Evolutionary conservation across 2,888 invertebrate species (phyloP), one percentile per base, ranked within the genome.

Genomic region (Chrysolina oricalcia): DNA sequence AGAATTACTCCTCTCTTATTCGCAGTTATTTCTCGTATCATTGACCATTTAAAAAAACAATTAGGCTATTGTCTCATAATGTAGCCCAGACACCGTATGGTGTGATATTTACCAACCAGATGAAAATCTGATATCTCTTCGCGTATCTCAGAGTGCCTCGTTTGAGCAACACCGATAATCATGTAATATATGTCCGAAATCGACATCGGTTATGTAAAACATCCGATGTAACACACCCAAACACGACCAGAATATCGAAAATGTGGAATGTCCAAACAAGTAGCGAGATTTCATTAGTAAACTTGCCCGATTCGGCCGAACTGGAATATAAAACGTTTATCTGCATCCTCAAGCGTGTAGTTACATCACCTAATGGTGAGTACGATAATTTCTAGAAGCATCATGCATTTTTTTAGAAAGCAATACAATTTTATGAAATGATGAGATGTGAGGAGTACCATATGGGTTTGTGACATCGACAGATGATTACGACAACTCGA

Each of bases 241-340:
- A 67, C 50, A 67, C 50, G 67, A 50, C n/a, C 6, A 50, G 50
- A 67, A 67, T 50, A 67, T 67, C 23, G 67, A 50, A 67, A 67
- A 67, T 50, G 23, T n/a, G 50, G 67, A 50, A 67, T 67, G 67
- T 4, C 67, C 67, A 50, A 59, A 67, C 67, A 50, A 50, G 67
- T 67, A 50, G 67, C 67, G 27, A 35, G 48, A 67, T 67, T 67
- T 48, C 50, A 35, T 67, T 35, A 50, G 67, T 11, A 35, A 17
- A 17, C 27, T 50, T 8, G 50, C 35, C 67, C 48, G 27, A 21
- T 50, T 67, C 13, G 35, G 67, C 17, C 43, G 23, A 27, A 66
- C 21, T 23, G 21, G n/a, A 21, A 15, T 17, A 46, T 66, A 15
- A 43, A 66, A 66, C 0, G 35, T 59, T 59, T 35, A 59, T 67